Percentiles rank a stretch among this genome's conserved stretches.
phyloP scores from a whole-genome alignment of 2,797 vertebrate species.

The Myotis vivesi region DNA sequence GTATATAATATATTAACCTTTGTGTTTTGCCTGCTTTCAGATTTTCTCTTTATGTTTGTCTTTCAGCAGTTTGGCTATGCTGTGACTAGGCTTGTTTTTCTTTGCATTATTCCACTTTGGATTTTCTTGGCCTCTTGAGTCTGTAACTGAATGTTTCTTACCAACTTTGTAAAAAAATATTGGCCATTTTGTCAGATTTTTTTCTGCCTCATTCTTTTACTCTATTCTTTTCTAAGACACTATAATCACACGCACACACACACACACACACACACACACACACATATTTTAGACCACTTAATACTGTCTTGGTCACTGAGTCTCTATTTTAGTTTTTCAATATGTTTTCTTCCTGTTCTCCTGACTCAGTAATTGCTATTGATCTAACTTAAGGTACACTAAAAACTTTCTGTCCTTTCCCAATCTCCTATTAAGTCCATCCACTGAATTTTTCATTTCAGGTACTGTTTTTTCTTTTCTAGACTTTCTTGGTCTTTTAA shows the following conservation, averaged over 20 bases:
- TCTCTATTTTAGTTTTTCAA: background rate
- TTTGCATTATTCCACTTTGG: background rate
- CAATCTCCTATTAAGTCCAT: background rate
- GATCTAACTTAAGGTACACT: background rate
- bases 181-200: background rate
- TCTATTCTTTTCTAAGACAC: background rate
- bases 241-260: background rate
- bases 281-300: background rate
- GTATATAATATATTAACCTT: background rate
- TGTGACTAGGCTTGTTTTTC: background rate
- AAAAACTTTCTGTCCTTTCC: background rate
- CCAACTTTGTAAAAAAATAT: background rate
- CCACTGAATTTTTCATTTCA: slow-evolving; percentile 9
- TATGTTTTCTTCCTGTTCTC: slow-evolving; percentile 4
- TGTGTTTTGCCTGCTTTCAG: background rate
- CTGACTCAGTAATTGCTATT: background rate
- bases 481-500: background rate
- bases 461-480: background rate
- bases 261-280: too few relatives aligned
- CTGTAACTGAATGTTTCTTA: background rate
- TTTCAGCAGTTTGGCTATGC: slow-evolving; percentile 4
- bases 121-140: slow-evolving; percentile 3
- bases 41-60: background rate
- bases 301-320: background rate
- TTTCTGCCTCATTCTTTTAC: background rate